Evolutionary conservation across 2,888 invertebrate genomes (phyloP), one percentile per base, ranked within the genome.

Genomic region (Melolontha melolontha): DNA sequence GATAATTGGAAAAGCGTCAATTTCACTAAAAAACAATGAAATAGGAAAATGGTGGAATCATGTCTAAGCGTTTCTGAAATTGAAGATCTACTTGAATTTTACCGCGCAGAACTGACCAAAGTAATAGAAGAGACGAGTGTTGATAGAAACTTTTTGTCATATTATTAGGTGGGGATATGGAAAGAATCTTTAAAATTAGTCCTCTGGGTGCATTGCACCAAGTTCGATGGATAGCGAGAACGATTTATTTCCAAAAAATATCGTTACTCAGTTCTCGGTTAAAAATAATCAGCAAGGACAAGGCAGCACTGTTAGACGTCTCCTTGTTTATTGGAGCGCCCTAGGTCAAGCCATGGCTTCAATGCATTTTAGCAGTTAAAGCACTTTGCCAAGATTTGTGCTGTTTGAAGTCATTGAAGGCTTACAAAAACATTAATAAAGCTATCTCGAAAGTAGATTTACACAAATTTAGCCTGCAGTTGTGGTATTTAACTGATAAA

Each of bases 211-310:
- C 72, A n/a, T n/a, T n/a, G n/a, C n/a, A n/a, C n/a, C n/a, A n/a
- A n/a, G n/a, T n/a, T 54, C 63, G 74, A 64, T 76, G 75, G 75
- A 76, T 78, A 75, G 71, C 73, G 41, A 77, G 71, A 72, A 75
- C 75, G 17, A 75, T 77, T 70, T 77, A 76, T 69, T 66, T 16
- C 7, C 51, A 75, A 34, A 77, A 72, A 68, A 72, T 74, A 17
- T 73, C 41, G 52, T 47, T 73, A 51, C 68, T 73, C 66, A 66
- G 67, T 17, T 29, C 62, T 44, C 66, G 74, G 47, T 71, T 74
- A n/a, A 69, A 68, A 68, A 66, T 74, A 12, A 67, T 66, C 5
- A 64, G 17, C 49, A 64, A 68, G 54, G 69, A 71, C 39, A 72
- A 72, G 62, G 57, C 41, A 41, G 71, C 69, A 27, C 67, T 72